Evolutionary conservation across 2,888 invertebrate genomes (phyloP).

Genomic region (Lapara coniferarum): DNA sequence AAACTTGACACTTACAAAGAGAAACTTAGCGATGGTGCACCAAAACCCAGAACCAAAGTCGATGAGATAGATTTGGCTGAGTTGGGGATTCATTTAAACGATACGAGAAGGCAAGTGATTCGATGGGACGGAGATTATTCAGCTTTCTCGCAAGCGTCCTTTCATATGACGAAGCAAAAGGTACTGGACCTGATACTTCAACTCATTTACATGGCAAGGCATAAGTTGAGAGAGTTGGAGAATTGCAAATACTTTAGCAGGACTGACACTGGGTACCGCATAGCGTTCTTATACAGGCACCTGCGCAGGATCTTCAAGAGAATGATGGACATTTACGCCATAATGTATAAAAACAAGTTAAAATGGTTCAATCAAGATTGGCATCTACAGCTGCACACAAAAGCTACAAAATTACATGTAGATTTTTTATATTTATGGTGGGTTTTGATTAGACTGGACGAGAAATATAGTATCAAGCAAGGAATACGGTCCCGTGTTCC

Average conservation of each 20-base stretch:
- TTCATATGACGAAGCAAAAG: conserved; percentile 34
- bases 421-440: conserved; percentile 53
- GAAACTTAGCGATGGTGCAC: background rate
- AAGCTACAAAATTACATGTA: conserved; percentile 43
- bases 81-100: conserved; percentile 11
- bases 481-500: conserved; percentile 9
- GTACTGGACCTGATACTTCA: conserved; percentile 48
- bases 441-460: conserved; percentile 49
- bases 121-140: conserved; percentile 8
- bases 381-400: conserved; percentile 40
- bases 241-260: conserved; percentile 40
- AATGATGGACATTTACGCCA: conserved; percentile 38
- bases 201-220: conserved; percentile 52
- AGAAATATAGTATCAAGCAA: conserved; percentile 29
- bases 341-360: conserved; percentile 28
- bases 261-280: conserved; percentile 48
- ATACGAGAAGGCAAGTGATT: conserved; percentile 32
- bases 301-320: conserved; percentile 39
- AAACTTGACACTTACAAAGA: conserved; percentile 20
- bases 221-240: conserved; percentile 45
- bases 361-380: conserved; percentile 21
- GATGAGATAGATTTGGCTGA: background rate
- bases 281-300: conserved; percentile 45
- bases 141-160: conserved; percentile 10
- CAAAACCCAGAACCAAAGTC: background rate